phyloP scores from a whole-genome alignment of 1,140 invertebrate species.

The Drosophila setifemur region DNA sequence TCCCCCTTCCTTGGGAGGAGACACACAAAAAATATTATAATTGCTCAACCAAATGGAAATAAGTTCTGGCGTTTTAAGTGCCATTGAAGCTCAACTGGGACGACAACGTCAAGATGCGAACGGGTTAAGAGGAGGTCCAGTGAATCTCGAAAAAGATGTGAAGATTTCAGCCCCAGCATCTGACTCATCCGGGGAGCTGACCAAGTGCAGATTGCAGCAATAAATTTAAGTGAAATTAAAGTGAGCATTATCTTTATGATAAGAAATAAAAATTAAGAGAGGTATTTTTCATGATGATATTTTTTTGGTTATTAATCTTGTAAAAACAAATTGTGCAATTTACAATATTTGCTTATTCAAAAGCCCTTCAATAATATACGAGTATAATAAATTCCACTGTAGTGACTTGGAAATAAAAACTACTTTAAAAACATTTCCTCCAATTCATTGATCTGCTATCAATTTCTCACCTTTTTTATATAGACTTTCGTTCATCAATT shows the following conservation, averaged over 20 bases:
- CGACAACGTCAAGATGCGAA: slow-evolving; percentile 44
- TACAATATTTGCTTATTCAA: background rate
- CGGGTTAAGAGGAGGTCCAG: background rate
- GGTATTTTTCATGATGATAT: too few species aligned
- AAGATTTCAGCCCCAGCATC: slow-evolving; percentile 31
- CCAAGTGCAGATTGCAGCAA: slow-evolving; percentile 1
- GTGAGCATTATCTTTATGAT: background rate
- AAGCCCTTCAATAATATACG: too few species aligned
- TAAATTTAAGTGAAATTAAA: slow-evolving; percentile 5
- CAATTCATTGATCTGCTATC: slow-evolving; percentile 28
- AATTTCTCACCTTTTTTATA: background rate
- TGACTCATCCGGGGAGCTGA: slow-evolving; percentile 9
- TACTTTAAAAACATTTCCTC: slow-evolving; percentile 34
- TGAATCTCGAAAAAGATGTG: slow-evolving; percentile 17
- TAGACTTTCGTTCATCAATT: slow-evolving; percentile 12
- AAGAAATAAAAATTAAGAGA: background rate
- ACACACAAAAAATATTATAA: slow-evolving; percentile 77
- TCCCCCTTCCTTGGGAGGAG: background rate
- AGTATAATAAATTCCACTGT: background rate
- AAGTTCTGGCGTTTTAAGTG: slow-evolving; percentile 79
- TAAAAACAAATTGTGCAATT: background rate
- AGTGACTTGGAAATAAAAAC: too few species aligned
- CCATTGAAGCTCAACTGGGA: slow-evolving; percentile 52
- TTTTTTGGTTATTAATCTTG: background rate
- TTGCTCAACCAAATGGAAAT: slow-evolving; percentile 79